Base-by-base conservation (phyloP, 2,888 invertebrate species). In the Odontomyia ornata region DNA sequence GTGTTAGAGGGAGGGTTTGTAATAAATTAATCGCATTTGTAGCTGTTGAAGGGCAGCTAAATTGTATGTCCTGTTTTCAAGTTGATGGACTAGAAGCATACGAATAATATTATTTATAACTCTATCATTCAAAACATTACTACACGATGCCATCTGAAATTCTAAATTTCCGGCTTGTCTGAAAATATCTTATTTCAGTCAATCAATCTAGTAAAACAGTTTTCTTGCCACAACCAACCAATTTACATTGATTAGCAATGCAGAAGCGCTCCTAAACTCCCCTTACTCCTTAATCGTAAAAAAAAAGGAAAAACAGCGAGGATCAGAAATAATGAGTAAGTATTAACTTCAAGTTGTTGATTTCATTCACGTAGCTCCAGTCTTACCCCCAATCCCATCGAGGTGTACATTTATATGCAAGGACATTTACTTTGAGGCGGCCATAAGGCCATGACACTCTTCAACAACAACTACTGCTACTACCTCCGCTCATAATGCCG, bases 381-480 rank as follows among this genome's bases (percentile, higher is more conserved):
- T 25, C 15, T 47, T 36, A 11, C 69, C 69, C 46, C 46, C 23
- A 67, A 69, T 30, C 25, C 47, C 47, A 46, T 47, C 23, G 43
- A 15, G 21, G 67, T 67, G 28, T 43, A 67, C 21, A 69, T 69
- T 69, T 69, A 46, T 69, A 69, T 69, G 69, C 69, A 69, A 69
- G 69, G 69, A 69, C 69, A 69, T 47, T 69, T 69, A 69, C 69
- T 13, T 65, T 21, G 21, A 18, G 18, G 47, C 69, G 69, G 47
- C 43, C 36, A 18, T 65, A 36, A 36, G 69, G 47, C 65, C 69
- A 23, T 69, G 47, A 27, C 46, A 69, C 46, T 69, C 69, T 69
- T 46, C 23, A 27, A 36, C 21, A 13, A 15, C 15, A 23, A 25
- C 69, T 30, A 46, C 25, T 23, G 23, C 69, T 25, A 11, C 47